Evolutionary conservation across 35 echinoderm and acorn worm genomes (phyloP).

Genomic region (Holothuria glaberrima): DNA sequence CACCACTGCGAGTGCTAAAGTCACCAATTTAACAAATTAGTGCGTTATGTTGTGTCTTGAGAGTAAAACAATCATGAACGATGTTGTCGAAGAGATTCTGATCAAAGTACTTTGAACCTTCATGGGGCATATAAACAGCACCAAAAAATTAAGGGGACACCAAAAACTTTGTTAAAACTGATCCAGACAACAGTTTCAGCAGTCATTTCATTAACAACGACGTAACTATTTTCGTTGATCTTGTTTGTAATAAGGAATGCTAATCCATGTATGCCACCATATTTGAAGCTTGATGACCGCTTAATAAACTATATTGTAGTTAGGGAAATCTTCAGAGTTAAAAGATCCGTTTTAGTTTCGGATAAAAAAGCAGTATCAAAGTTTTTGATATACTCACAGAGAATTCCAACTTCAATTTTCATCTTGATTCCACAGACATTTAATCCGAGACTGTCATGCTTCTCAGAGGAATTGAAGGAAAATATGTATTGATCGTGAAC

Average conservation of each 20-base stretch:
- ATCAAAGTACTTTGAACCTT: too few species aligned
- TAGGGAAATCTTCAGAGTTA: constrained; percentile 13
- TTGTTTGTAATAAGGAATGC: constrained; percentile 11
- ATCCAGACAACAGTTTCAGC: constrained; percentile 29
- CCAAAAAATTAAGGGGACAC: neutral
- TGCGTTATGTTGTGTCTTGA: neutral
- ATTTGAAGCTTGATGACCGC: constrained; percentile 1
- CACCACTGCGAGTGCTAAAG: constrained; percentile 8
- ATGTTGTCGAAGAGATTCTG: neutral
- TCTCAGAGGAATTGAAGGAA: neutral
- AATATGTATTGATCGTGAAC: neutral
- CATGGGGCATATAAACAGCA: too few species aligned
- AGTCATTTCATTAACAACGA: neutral
- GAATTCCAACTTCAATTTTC: too few species aligned
- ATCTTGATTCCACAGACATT: too few species aligned
- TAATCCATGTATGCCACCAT: constrained; percentile 53
- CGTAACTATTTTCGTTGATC: neutral
- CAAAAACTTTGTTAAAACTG: neutral
- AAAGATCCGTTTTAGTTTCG: too few species aligned
- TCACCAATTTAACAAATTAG: constrained; percentile 16
- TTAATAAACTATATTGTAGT: constrained; percentile 8
- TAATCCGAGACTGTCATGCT: too few species aligned
- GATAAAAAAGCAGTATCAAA: constrained; percentile 47
- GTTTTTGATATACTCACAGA: constrained; percentile 33
- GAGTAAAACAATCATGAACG: too few species aligned